These are phyloP conservation scores for Catocala sponsa DNA, from an alignment of 2,888 invertebrate genomes.

Conservation along the genomic window DNA sequence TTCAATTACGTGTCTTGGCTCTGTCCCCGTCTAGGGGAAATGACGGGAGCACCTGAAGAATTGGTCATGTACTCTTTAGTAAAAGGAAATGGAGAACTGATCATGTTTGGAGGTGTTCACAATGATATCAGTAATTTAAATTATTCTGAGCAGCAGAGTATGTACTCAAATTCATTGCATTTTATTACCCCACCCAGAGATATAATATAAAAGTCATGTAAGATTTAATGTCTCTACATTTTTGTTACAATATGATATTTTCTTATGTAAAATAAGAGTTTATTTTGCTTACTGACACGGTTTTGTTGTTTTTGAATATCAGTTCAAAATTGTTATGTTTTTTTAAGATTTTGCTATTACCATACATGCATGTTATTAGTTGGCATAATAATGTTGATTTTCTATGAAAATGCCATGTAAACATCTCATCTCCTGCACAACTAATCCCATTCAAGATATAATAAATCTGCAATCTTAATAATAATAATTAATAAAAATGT, in stretches of 20 bases:
- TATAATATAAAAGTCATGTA: slow-evolving; percentile 85
- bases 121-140: slow-evolving; percentile 91
- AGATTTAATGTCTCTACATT: slow-evolving; percentile 21
- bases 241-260: slow-evolving; percentile 21
- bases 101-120: slow-evolving; percentile 98
- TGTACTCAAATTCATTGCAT: slow-evolving; percentile 93
- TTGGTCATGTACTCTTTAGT: slow-evolving; percentile 96
- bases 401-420: slow-evolving; percentile 9
- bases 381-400: slow-evolving; percentile 15
- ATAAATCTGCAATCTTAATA: slow-evolving; percentile 40
- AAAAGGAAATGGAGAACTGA: slow-evolving; percentile 96
- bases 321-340: slow-evolving; percentile 27
- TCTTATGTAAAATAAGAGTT: slow-evolving; percentile 36
- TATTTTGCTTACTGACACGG: slow-evolving; percentile 31
- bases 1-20: slow-evolving; percentile 91
- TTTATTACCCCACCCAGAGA: slow-evolving; percentile 92
- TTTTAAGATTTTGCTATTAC: slow-evolving; percentile 2
- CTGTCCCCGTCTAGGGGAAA: slow-evolving; percentile 90
- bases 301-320: slow-evolving; percentile 29
- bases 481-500: slow-evolving; percentile 54
- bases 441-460: slow-evolving; percentile 30
- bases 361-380: slow-evolving; percentile 6
- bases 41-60: slow-evolving; percentile 94
- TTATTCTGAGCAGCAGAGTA: slow-evolving; percentile 87
- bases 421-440: slow-evolving; percentile 9